A percentile compares a stretch with the other conserved stretches of the same genome.
Conservation (phyloP, 2,888 invertebrate genomes). For the Drosophila percnosoma region DNA sequence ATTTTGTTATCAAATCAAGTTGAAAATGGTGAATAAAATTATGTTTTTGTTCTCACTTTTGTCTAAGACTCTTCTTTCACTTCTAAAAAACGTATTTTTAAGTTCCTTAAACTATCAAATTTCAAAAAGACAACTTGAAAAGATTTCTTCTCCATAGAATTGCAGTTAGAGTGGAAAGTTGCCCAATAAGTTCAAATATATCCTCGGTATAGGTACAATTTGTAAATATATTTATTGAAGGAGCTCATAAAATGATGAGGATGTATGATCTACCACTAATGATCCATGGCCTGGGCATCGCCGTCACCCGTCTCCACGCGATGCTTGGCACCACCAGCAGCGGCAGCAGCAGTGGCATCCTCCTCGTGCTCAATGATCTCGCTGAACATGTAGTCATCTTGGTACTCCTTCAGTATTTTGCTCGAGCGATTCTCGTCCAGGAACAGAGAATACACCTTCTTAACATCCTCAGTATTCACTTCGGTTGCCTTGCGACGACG, state of each 20-base stretch:
- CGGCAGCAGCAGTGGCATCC: conserved; percentile 35
- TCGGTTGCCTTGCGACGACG: conserved; percentile 94
- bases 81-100: neutral
- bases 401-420: conserved; percentile 97
- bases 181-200: neutral
- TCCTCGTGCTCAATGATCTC: conserved; percentile 85
- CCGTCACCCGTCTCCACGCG: conserved; percentile 68
- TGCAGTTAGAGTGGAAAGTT: neutral
- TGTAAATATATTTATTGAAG: conserved; percentile 57
- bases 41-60: neutral
- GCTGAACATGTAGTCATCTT: conserved; percentile 97
- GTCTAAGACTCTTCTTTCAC: neutral
- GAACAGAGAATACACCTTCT: conserved; percentile 97
- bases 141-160: neutral
- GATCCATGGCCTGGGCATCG: conserved; percentile 83
- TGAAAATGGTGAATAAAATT: neutral
- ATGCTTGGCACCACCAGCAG: conserved; percentile 57
- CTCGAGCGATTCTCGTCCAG: conserved; percentile 97
- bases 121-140: neutral
- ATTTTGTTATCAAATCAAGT: neutral
- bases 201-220: conserved; percentile 12
- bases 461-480: conserved; percentile 95
- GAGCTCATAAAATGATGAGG: conserved; percentile 35
- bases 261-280: conserved; percentile 57
- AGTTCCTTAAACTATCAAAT: neutral